Base-by-base conservation (phyloP, 1,140 invertebrate genomes). In the Orius insidiosus region DNA sequence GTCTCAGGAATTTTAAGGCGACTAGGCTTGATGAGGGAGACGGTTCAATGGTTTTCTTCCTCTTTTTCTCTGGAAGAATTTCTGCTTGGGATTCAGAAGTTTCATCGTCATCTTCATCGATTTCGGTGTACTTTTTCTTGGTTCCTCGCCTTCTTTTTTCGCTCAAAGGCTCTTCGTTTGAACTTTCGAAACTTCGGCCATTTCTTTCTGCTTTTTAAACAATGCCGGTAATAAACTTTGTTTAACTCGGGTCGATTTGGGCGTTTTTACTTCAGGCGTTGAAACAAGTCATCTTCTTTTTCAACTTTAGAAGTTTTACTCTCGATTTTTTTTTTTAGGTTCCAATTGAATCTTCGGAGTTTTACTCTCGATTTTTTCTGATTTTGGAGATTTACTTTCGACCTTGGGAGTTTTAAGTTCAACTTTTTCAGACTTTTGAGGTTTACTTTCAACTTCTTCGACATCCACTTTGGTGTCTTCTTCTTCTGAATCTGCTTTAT, bases 321-420 rank as follows among this genome's bases (percentile, higher is more conserved):
- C 14, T 62, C 62, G 13, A 67, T 61, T 46, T n/a, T n/a, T n/a
- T n/a, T 64, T 61, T 41, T 65, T 63, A 1, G 62, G 62, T 3
- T 63, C 65, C n/a, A n/a, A n/a, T n/a, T n/a, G n/a, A 35, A 64
- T 61, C 57, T 51, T 39, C 35, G 34, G 41, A 10, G 15, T 40
- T 45, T 47, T 46, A 13, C 8, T 24, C 11, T 15, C 13, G 5
- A 4, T 18, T 5, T 5, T 15, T 18, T 40, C 18, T 6, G 13
- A 15, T 15, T 13, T 10, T n/a, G n/a, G n/a, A n/a, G n/a, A n/a
- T n/a, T n/a, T n/a, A n/a, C n/a, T n/a, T 10, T 13, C 15, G 10
- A 10, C 1, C 13, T n/a, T 57, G 30, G 47, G 58, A 54, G 10
- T 56, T 51, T 51, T 24, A 5, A n/a, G 4, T 33, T 34, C 9